phyloP scores from a whole-genome alignment of 2,888 invertebrate species.

The Lathronympha strigana region DNA sequence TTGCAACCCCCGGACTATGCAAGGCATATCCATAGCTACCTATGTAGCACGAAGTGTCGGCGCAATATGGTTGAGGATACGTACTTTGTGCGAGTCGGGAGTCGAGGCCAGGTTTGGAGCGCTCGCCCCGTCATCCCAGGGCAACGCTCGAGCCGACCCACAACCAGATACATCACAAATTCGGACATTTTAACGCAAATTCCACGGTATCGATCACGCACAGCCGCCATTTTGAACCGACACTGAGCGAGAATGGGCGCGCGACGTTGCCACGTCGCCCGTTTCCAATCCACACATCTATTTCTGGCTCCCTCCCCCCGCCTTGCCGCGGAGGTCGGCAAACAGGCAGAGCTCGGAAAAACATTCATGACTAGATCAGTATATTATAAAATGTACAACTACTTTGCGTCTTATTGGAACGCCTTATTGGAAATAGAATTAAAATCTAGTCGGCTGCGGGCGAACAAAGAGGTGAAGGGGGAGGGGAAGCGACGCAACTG shows the following conservation, averaged over 20 bases:
- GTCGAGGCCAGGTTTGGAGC: slow-evolving; percentile 70
- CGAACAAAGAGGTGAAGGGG: slow-evolving; percentile 46
- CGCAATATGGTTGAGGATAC: slow-evolving; percentile 80
- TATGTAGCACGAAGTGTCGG: slow-evolving; percentile 71
- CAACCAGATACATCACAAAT: slow-evolving; percentile 78
- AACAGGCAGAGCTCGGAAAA: slow-evolving; percentile 70
- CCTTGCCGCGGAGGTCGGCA: slow-evolving; percentile 69
- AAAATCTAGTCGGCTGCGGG: slow-evolving; percentile 65
- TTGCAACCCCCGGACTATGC: slow-evolving; percentile 51
- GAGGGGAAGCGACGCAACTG: slow-evolving; percentile 54
- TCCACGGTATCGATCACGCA: slow-evolving; percentile 83
- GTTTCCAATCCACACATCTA: slow-evolving; percentile 78
- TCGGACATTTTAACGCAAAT: slow-evolving; percentile 78
- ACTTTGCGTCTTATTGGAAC: slow-evolving; percentile 54
- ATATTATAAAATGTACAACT: slow-evolving; percentile 48
- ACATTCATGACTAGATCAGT: slow-evolving; percentile 71
- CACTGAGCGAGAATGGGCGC: slow-evolving; percentile 72
- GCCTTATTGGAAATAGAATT: slow-evolving; percentile 62
- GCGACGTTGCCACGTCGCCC: slow-evolving; percentile 82
- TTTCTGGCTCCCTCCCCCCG: slow-evolving; percentile 75
- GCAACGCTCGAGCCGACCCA: slow-evolving; percentile 78
- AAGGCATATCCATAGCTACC: slow-evolving; percentile 68
- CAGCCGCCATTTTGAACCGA: slow-evolving; percentile 83
- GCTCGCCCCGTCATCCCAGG: slow-evolving; percentile 72
- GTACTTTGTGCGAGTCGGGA: slow-evolving; percentile 78